Evolutionary conservation across 2,113 vertebrate species (phyloP), one percentile per base, ranked within the genome.

Genomic region (Smithornis capensis): DNA sequence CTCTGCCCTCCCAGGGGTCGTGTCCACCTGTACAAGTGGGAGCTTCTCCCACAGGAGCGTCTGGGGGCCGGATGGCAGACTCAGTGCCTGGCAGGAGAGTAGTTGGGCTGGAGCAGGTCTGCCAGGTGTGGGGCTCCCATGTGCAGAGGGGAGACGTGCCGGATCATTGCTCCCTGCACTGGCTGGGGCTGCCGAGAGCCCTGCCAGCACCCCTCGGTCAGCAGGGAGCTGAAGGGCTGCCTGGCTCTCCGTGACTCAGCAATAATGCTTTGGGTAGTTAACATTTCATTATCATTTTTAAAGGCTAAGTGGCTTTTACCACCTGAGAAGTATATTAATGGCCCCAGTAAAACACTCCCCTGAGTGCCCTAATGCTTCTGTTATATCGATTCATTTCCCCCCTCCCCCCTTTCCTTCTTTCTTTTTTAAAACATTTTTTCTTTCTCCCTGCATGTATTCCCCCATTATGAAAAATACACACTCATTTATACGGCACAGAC

Each of bases 211-310:
- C 94, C 87, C 94, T 81, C 2, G 0, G 11, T 90, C 88, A 49
- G 83, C 67, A 27, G 69, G 94, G 83, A 93, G 90, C 88, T 38
- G 60, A 83, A 87, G 93, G 93, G 76, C 76, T 78, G 93, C 93
- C 75, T 37, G 64, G 62, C 68, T 94, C 90, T 93, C 90, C 6
- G 85, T 97, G 96, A 97, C 95, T 97, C 96, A 97, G 96, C 96
- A 97, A 94, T 96, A 96, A 96, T 96, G 94, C 95, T 97, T 96
- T 96, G 95, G 95, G 95, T 96, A 96, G 96, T 96, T 97, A 97
- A 96, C 96, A 97, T 97, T 97, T 97, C 96, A 97, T 97, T 97
- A 97, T 96, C 92, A 96, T 96, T 97, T 96, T 97, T 97, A 97
- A 97, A 97, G 94, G 96, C 96, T 97, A 97, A 97, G 96, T 97